phyloP scores from a whole-genome alignment of 1,140 invertebrate genomes.

The Uloborus diversus region DNA sequence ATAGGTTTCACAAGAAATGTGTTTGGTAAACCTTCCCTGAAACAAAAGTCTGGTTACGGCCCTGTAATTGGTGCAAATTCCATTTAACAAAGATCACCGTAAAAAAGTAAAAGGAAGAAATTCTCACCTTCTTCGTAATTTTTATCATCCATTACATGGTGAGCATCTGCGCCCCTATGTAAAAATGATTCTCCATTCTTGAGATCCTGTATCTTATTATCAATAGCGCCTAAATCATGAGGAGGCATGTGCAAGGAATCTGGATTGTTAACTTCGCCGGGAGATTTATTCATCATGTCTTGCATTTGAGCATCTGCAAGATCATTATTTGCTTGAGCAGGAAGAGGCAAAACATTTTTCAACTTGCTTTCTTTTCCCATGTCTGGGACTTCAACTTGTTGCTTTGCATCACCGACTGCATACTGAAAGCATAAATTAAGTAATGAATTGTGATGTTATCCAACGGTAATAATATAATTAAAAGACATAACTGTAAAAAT shows the following conservation, averaged over 20 bases:
- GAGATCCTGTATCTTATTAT: conserved; percentile 1
- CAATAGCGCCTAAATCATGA: not conserved
- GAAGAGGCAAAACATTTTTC: conserved; percentile 13
- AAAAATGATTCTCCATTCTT: conserved; percentile 21
- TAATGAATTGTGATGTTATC: not conserved
- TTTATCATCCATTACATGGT: conserved; percentile 38
- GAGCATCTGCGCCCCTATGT: conserved; percentile 21
- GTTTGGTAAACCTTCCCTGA: too few species aligned
- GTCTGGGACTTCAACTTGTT: conserved; percentile 30
- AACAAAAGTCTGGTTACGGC: too few species aligned
- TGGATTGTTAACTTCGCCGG: conserved; percentile 37
- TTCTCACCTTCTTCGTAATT: conserved; percentile 45
- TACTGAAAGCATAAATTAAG: conserved; percentile 4
- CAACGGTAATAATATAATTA: not conserved
- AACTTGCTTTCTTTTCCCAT: not conserved
- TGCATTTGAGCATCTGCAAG: conserved; percentile 31
- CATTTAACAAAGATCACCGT: too few species aligned
- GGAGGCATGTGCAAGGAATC: conserved; percentile 18
- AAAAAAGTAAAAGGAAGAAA: too few species aligned
- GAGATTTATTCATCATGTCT: conserved; percentile 53
- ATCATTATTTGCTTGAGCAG: conserved; percentile 30
- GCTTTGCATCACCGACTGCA: conserved; percentile 1
- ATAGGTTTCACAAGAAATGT: too few species aligned
- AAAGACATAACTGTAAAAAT: not conserved
- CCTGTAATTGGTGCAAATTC: too few species aligned